These are phyloP conservation scores for Cassiopea xamachana DNA, from an alignment of 30 jellyfish, hydroid and myxozoan genomes.

Conservation along the genomic window DNA sequence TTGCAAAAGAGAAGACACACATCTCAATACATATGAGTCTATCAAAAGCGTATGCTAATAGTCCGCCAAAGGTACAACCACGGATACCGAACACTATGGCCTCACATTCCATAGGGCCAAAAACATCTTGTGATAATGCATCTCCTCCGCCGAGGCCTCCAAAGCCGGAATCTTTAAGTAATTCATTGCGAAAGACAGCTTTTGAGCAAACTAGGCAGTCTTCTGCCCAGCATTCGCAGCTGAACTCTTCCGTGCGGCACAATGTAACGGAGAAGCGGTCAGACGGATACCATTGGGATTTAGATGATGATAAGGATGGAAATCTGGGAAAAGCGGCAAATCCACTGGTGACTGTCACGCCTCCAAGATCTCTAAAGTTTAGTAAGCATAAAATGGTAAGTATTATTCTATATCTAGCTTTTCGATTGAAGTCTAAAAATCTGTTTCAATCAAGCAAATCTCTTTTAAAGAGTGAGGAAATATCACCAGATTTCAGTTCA, in stretches of 20 bases:
- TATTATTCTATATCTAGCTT: neutral
- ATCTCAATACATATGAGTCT: neutral
- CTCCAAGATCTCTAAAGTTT: conserved; percentile 52
- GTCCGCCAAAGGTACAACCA: conserved; percentile 72
- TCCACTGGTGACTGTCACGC: conserved; percentile 58
- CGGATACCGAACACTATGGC: conserved; percentile 55
- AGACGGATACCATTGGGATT: conserved; percentile 59
- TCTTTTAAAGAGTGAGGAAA: too few relatives aligned
- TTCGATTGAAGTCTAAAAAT: too few relatives aligned
- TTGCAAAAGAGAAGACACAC: conserved; percentile 7
- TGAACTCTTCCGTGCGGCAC: conserved; percentile 4
- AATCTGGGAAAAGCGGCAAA: conserved; percentile 30
- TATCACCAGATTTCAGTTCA: too few relatives aligned
- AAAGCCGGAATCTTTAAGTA: conserved; percentile 47
- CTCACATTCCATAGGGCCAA: neutral
- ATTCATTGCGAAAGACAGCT: neutral
- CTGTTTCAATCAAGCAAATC: too few relatives aligned
- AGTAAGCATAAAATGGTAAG: neutral
- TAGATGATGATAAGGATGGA: conserved; percentile 19
- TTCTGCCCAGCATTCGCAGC: neutral
- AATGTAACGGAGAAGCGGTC: conserved; percentile 25
- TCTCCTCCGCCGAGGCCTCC: conserved; percentile 80
- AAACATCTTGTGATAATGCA: neutral
- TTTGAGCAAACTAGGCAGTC: neutral
- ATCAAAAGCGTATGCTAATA: conserved; percentile 31